These are phyloP conservation scores for cat (Felis catus) DNA, from an alignment of 2,113 vertebrate species.

Conservation along the genomic window DNA sequence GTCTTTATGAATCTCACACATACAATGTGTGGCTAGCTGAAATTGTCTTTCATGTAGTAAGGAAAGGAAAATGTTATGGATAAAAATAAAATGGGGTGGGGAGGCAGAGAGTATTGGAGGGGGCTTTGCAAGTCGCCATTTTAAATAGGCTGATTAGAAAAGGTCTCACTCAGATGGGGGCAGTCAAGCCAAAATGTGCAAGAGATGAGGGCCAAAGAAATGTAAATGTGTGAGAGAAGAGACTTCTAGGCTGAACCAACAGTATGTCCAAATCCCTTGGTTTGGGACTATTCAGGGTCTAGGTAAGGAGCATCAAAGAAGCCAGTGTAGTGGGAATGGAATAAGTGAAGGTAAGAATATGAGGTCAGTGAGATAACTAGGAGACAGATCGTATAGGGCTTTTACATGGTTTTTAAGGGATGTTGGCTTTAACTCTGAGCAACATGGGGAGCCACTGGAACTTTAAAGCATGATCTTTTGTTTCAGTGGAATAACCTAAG, in stretches of 20 bases:
- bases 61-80: background rate
- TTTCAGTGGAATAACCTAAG: background rate
- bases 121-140: background rate
- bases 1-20: conserved; percentile 84
- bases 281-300: background rate
- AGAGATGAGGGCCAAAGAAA: background rate
- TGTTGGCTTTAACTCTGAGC: background rate
- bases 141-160: background rate
- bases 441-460: background rate
- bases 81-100: background rate
- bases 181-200: background rate
- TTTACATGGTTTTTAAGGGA: background rate
- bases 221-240: background rate
- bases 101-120: background rate
- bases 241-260: background rate
- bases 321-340: background rate
- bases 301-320: background rate
- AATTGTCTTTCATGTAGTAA: conserved; percentile 85
- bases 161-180: background rate
- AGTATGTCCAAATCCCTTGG: background rate
- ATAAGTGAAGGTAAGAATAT: background rate
- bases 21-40: conserved; percentile 85
- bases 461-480: background rate
- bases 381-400: background rate
- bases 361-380: background rate